Base-by-base conservation (phyloP, 2,888 invertebrate genomes). In the Oscheius sp. region DNA sequence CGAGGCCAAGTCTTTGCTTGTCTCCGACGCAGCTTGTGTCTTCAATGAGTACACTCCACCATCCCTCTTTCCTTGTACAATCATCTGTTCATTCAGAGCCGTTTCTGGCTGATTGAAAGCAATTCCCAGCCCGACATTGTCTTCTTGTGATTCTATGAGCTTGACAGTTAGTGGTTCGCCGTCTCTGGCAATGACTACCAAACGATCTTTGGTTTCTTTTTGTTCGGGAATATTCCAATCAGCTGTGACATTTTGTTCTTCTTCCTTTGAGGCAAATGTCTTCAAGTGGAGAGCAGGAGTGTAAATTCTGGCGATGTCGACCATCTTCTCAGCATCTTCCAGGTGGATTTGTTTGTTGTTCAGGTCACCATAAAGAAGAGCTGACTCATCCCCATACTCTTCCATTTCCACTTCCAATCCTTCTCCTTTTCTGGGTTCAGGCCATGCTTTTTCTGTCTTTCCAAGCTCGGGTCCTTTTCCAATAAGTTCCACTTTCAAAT, bases 381-480 rank as follows among this genome's bases (percentile, higher is more conserved):
- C 79, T 35, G 82, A 78, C 49, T 86, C 86, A 49, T 81, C 84
- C 56, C 82, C 86, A 49, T 77, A 85, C 72, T 86, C 87, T 61
- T 86, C 85, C 0, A 72, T 73, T n/a, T 76, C 77, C 58, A 83
- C 55, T 49, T 69, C 76, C 2, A 75, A 63, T 16, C 55, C 63
- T 9, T 77, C 78, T 58, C 72, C 77, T 27, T 55, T 21, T 59
- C 81, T 77, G 7, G 84, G 71, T 27, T 81, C 72, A 7, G 75
- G 74, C 79, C 82, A 76, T 13, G 63, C 64, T 2, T 25, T 66
- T 18, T 68, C 76, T 21, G 70, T 58, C 58, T 72, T 66, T 59
- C 82, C 86, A 12, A 49, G 25, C 18, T 53, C 56, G 18, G 46
- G 21, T 41, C n/a, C 41, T 58, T 72, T 69, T 59, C 83, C 86